A percentile compares a stretch with the other conserved stretches of the same genome.
Conservation (phyloP, 2,113 vertebrate genomes). For the Stegastes partitus region DNA sequence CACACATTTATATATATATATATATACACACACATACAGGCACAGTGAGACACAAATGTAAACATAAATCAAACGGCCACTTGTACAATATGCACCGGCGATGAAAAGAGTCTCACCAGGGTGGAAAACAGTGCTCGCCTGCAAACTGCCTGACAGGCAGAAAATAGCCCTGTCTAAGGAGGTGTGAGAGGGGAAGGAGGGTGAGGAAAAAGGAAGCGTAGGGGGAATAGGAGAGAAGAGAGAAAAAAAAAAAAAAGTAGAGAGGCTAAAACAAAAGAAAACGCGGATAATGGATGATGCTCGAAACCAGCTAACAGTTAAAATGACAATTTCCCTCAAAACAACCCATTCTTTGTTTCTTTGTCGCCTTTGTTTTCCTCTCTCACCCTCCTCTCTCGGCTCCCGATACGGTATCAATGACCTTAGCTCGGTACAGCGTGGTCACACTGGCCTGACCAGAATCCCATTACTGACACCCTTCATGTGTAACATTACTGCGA, state of each 20-base stretch:
- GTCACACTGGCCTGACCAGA: conserved; percentile 77
- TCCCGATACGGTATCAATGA: conserved; percentile 73
- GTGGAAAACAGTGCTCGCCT: conserved; percentile 67
- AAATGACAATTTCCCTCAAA: conserved; percentile 39
- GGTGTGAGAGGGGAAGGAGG: conserved; percentile 48
- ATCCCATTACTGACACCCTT: conserved; percentile 83
- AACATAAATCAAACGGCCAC: conserved; percentile 62
- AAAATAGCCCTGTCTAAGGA: conserved; percentile 70
- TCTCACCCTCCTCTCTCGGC: conserved; percentile 35
- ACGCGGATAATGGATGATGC: conserved; percentile 39
- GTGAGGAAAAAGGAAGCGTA: neutral
- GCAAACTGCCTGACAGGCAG: conserved; percentile 75
- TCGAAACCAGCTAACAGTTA: conserved; percentile 21
- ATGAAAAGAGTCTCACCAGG: conserved; percentile 66
- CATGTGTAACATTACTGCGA: conserved; percentile 80
- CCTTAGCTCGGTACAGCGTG: conserved; percentile 74
- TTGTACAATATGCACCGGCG: conserved; percentile 48
- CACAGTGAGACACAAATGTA: conserved; percentile 45
- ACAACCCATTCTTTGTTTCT: conserved; percentile 8
- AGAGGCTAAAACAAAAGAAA: conserved; percentile 32
- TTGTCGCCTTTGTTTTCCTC: conserved; percentile 48
- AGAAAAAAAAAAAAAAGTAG: neutral
- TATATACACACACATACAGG: conserved; percentile 9
- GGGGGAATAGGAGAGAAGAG: neutral
- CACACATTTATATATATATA: conserved; percentile 26